These are phyloP conservation scores for Mirounga angustirostris DNA, from an alignment of 2,113 vertebrate genomes.

Conservation along the genomic window DNA sequence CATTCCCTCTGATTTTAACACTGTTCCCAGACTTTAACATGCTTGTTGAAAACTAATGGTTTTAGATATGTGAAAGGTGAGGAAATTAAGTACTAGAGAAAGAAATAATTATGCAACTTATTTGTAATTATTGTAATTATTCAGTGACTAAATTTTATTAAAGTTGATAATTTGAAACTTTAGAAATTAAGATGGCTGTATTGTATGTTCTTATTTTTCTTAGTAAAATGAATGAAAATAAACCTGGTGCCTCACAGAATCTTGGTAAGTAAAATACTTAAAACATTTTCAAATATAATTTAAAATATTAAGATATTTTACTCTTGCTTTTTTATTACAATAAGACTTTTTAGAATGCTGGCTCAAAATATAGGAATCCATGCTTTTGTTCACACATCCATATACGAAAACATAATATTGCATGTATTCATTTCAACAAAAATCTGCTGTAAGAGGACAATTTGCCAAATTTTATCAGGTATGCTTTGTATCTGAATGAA, in stretches of 20 bases:
- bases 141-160: conserved; percentile 36
- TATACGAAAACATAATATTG: neutral
- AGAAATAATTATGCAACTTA: conserved; percentile 10
- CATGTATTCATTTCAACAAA: conserved; percentile 49
- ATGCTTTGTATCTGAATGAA: conserved; percentile 34
- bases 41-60: neutral
- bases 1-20: conserved; percentile 39
- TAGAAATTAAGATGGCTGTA: conserved; percentile 54
- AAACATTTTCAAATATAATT: conserved; percentile 41
- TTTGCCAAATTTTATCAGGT: conserved; percentile 6
- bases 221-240: conserved; percentile 86
- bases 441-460: neutral
- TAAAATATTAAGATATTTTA: conserved; percentile 18
- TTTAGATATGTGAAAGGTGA: conserved; percentile 47
- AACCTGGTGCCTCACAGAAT: conserved; percentile 72
- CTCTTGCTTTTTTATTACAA: neutral
- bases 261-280: conserved; percentile 84
- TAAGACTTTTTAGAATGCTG: conserved; percentile 23
- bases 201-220: conserved; percentile 71
- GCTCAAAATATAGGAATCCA: neutral
- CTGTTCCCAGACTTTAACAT: neutral
- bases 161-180: conserved; percentile 63
- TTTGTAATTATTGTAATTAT: neutral
- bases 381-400: neutral
- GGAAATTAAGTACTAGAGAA: conserved; percentile 5